These are phyloP conservation scores for Thermophis baileyi DNA, from an alignment of 2,113 vertebrate species.

Conservation along the genomic window DNA sequence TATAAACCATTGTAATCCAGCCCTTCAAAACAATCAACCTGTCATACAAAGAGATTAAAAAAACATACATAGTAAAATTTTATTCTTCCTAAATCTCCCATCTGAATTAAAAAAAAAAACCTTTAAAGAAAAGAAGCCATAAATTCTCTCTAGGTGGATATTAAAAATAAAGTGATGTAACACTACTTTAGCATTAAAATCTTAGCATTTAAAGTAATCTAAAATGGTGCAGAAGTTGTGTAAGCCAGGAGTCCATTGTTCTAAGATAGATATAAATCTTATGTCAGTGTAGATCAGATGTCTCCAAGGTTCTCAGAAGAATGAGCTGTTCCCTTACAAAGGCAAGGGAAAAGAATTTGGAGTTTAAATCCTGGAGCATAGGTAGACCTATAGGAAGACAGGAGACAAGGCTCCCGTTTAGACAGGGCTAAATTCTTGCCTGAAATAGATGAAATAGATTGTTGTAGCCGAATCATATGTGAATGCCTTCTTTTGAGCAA, in stretches of 20 bases:
- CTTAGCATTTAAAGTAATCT: not conserved
- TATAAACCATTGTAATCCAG: constrained; percentile 62
- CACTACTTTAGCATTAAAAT: not conserved
- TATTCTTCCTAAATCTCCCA: not conserved
- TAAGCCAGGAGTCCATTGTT: not conserved
- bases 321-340: not conserved
- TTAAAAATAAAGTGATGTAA: not conserved
- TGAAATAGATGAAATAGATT: not conserved
- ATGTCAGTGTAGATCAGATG: not conserved
- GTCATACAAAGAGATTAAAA: not conserved
- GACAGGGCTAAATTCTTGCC: not conserved
- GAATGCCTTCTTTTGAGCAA: not conserved
- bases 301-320: not conserved
- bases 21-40: constrained; percentile 51
- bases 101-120: not conserved
- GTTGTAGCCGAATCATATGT: not conserved
- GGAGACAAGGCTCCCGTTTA: not conserved
- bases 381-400: not conserved
- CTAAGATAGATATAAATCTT: not conserved
- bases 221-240: not conserved
- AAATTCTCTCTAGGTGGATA: not conserved
- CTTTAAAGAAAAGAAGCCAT: not conserved
- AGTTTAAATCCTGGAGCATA: not conserved
- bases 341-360: not conserved
- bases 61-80: not conserved